Base-by-base conservation (phyloP, 2,797 vertebrate genomes). In the Protosalanx chinensis region DNA sequence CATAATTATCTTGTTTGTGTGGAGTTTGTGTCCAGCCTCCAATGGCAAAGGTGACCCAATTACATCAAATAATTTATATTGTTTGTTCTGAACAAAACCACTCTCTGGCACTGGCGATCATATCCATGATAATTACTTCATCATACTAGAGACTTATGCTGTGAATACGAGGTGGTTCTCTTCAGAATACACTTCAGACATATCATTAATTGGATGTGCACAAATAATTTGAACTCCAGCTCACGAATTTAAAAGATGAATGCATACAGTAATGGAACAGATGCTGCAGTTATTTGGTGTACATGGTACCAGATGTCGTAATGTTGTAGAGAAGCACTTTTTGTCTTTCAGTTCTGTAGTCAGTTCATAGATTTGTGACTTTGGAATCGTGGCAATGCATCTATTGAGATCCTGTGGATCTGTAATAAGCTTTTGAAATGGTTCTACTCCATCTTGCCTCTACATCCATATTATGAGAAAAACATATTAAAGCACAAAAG, bases 11-110 rank as follows among this genome's bases (percentile, higher is more conserved):
- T 84, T 85, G 80, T 89, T 89, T 86, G 76, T 83, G 78, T 75
- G 62, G 72, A 79, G 83, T 74, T 74, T 81, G 78, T 79, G 81
- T 75, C 85, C 82, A 49, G 85, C 82, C 87, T 87, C 84, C 74
- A 72, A 86, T 85, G 84, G 81, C 82, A 83, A 74, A 79, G 84
- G 78, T 81, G 84, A 84, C 81, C 80, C 85, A 90, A 77, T 89
- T 88, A 86, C 79, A 81, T 88, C 81, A 80, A 74, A 65, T 85
- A 80, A 86, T 66, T 82, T 78, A 84, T 81, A 82, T 82, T 72
- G 73, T 81, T 71, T 76, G 56, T 76, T 70, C 60, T 56, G 60
- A 53, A 67, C 68, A 74, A 69, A 72, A 20, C 35, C 77, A 75
- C 70, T 72, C 61, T 23, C 29, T 70, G 72, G 72, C 58, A 16